Conservation (phyloP, 2,888 invertebrate species). For the Rhodophaea formosa region DNA sequence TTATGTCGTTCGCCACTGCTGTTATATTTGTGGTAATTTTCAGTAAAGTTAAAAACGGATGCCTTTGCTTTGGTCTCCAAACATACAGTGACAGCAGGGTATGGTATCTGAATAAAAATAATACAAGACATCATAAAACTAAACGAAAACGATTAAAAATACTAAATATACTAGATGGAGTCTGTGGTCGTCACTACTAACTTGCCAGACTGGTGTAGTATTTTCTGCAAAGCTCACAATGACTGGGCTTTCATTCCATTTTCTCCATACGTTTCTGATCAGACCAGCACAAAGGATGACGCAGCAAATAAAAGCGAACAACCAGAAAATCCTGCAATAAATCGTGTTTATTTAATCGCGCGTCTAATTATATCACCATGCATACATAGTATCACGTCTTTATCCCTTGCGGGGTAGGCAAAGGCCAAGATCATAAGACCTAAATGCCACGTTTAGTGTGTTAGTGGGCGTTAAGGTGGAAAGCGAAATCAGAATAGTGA, state of each 20-base stretch:
- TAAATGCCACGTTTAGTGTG: too few relatives aligned
- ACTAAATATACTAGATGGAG: too few relatives aligned
- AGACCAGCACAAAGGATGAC: conserved; percentile 81
- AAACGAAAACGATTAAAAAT: too few relatives aligned
- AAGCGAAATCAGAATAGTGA: too few relatives aligned
- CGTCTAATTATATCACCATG: too few relatives aligned
- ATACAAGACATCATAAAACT: not conserved
- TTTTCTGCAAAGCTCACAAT: conserved; percentile 89
- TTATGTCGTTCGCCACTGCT: conserved; percentile 44
- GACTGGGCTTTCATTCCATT: conserved; percentile 87
- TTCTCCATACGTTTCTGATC: conserved; percentile 84
- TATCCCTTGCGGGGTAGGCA: too few relatives aligned
- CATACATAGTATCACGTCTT: too few relatives aligned
- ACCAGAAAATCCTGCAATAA: conserved; percentile 83
- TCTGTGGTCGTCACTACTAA: conserved; percentile 33
- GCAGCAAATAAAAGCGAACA: conserved; percentile 80
- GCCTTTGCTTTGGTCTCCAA: conserved; percentile 85
- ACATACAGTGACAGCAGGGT: conserved; percentile 84
- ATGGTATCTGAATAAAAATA: conserved; percentile 76
- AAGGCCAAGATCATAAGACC: too few relatives aligned
- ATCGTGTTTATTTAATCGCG: not conserved
- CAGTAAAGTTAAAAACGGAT: conserved; percentile 83
- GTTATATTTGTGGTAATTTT: conserved; percentile 67
- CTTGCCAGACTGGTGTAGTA: conserved; percentile 85
- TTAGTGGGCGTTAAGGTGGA: too few relatives aligned